phyloP scores from a whole-genome alignment of 2,113 vertebrate species.

The Lepidothrix coronata region DNA sequence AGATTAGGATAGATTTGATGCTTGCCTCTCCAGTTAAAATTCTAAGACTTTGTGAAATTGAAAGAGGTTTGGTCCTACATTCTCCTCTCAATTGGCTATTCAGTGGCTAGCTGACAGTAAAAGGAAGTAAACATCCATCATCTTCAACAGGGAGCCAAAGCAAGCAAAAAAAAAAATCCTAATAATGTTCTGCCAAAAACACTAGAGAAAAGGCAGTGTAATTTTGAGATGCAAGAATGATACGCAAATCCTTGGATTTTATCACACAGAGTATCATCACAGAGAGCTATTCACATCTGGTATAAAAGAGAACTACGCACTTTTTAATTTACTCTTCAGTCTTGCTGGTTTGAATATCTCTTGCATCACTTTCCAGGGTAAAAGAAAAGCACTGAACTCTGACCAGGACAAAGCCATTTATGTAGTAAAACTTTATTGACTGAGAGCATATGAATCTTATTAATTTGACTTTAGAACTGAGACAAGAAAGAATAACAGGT shows the following conservation, averaged over 20 bases:
- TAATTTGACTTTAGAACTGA: conserved; percentile 56
- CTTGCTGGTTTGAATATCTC: background rate
- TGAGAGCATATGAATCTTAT: background rate
- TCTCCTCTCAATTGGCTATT: background rate
- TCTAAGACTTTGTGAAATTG: background rate
- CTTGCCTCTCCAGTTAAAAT: background rate
- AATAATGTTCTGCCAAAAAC: conserved; percentile 15
- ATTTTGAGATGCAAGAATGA: background rate
- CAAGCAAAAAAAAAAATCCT: background rate
- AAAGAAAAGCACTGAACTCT: conserved; percentile 16
- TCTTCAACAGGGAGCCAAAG: background rate
- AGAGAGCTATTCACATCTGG: conserved; percentile 11
- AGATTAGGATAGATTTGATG: conserved; percentile 16
- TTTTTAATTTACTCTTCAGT: conserved; percentile 8
- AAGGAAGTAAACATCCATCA: conserved; percentile 16
- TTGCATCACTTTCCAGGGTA: conserved; percentile 13
- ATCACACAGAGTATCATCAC: background rate
- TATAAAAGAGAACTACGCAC: background rate
- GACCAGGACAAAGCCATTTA: conserved; percentile 28
- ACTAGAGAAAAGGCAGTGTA: background rate
- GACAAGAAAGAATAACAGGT: conserved; percentile 1
- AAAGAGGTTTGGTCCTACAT: background rate
- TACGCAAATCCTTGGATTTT: background rate
- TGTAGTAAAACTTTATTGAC: conserved; percentile 32
- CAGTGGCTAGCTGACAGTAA: background rate